Conservation (phyloP, 2,113 vertebrate genomes). For the Tragelaphus strepsiceros region DNA sequence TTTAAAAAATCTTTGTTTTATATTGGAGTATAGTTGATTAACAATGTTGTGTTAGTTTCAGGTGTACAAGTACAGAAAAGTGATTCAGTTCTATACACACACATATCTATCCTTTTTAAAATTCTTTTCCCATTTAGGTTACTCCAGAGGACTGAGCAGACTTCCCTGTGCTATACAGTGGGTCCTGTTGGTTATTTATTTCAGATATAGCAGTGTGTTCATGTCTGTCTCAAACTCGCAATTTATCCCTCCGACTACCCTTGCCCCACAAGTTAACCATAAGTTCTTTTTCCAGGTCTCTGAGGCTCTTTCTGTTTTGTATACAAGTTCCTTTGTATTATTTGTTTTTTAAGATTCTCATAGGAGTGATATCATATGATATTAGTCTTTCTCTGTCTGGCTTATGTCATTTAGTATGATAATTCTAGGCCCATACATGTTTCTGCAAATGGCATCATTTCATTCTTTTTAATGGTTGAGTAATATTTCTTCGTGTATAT, state of each 20-base stretch:
- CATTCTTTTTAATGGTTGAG: neutral
- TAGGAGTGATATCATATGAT: neutral
- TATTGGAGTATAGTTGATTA: neutral
- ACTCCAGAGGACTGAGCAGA: neutral
- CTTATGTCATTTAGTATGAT: neutral
- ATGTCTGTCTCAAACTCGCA: neutral
- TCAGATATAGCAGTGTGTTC: neutral
- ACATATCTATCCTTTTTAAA: neutral
- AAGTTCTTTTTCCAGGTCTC: neutral
- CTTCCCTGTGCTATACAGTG: neutral
- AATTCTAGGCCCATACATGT: neutral
- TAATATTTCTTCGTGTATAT: neutral
- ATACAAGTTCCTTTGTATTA: neutral
- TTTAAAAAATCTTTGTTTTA: neutral
- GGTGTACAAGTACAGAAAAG: neutral
- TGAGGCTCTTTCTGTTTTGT: neutral
- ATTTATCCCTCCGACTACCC: neutral
- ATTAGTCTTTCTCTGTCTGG: neutral
- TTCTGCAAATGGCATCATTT: neutral
- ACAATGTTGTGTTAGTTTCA: neutral
- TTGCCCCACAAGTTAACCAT: neutral
- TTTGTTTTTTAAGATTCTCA: neutral
- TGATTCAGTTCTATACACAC: neutral
- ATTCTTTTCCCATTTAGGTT: neutral
- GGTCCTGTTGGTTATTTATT: neutral